Conservation (phyloP, 2,797 vertebrate genomes). For the Phyllotis vaccarum region DNA sequence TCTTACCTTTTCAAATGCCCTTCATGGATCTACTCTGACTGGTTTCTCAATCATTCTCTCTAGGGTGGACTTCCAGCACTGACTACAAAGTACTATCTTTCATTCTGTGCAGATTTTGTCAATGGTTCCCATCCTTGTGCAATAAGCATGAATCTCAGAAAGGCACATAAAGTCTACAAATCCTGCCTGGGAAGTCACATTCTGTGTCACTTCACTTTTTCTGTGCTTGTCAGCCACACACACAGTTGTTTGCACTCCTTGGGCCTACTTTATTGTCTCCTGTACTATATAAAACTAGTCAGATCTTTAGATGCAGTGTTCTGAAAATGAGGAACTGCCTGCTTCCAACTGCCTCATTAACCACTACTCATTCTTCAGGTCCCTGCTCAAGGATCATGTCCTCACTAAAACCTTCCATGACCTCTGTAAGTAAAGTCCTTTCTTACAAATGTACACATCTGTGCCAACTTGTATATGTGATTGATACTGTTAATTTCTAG, state of each 20-base stretch:
- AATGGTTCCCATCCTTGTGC: background rate
- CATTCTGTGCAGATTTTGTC: background rate
- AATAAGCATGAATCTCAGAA: background rate
- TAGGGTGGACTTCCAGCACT: no score
- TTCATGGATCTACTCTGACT: background rate
- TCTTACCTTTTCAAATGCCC: background rate
- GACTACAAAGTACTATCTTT: background rate
- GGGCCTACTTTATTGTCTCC: background rate
- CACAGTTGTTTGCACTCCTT: background rate
- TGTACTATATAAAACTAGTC: background rate
- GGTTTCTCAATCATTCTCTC: background rate
- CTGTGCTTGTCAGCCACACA: background rate
- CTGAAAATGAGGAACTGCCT: background rate
- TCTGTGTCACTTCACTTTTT: background rate
- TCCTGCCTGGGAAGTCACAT: background rate
- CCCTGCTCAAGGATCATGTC: background rate
- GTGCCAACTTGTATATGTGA: background rate
- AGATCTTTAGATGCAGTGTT: background rate
- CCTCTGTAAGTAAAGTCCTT: background rate
- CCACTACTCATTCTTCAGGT: background rate
- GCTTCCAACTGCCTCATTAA: background rate
- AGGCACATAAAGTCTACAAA: fast-evolving
- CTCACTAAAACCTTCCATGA: background rate
- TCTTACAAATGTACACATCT: background rate
- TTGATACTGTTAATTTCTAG: background rate